phyloP scores from a whole-genome alignment of 2,113 vertebrate species.

The Siniperca chuatsi region DNA sequence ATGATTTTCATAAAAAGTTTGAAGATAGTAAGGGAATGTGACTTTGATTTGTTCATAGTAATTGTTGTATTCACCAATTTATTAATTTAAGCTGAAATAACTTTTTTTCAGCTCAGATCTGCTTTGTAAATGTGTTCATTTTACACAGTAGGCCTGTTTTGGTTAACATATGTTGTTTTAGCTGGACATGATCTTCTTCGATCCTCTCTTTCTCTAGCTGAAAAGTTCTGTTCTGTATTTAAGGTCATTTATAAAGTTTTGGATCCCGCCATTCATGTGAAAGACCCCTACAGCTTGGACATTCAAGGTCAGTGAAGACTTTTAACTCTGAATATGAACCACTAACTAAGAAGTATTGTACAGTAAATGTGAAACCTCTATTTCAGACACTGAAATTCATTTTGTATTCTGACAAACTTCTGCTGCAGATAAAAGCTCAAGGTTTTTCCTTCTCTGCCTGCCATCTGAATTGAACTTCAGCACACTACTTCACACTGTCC shows the following conservation, averaged over 20 bases:
- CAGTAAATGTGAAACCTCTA: neutral
- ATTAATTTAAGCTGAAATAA: neutral
- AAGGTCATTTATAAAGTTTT: constrained; percentile 94
- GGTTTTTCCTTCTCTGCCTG: neutral
- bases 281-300: constrained; percentile 88
- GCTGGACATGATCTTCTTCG: no score
- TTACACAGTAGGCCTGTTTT: neutral
- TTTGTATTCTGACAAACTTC: neutral
- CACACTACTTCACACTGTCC: neutral
- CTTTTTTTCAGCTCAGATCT: neutral
- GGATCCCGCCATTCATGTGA: constrained; percentile 88
- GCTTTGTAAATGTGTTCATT: neutral
- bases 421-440: neutral
- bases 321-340: neutral
- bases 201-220: neutral
- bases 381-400: neutral
- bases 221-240: constrained; percentile 6
- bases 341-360: neutral
- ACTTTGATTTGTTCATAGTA: neutral
- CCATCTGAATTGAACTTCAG: neutral
- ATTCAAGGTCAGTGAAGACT: constrained; percentile 86
- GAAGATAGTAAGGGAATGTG: neutral
- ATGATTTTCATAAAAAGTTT: neutral
- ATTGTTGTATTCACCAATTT: neutral
- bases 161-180: neutral